phyloP scores from a whole-genome alignment of 2,113 vertebrate species.

The Syngnathus floridae region DNA sequence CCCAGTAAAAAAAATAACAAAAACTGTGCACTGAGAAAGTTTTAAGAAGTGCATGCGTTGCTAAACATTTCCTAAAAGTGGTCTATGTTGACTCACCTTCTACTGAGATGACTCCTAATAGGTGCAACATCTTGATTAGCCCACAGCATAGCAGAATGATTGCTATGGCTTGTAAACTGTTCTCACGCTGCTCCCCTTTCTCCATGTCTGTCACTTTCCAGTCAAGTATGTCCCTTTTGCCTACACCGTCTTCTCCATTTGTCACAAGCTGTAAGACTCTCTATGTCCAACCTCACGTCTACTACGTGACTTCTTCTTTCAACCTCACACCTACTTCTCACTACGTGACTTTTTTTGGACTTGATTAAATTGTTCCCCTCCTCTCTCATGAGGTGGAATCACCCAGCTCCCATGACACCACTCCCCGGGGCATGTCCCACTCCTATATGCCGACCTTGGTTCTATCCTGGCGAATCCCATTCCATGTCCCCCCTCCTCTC shows the following conservation, averaged over 20 bases:
- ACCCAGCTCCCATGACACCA: slow-evolving; percentile 37
- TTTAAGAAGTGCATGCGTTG: neutral
- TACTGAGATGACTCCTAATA: slow-evolving; percentile 82
- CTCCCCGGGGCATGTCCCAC: slow-evolving; percentile 39
- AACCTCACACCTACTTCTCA: neutral
- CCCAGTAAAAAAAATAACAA: neutral
- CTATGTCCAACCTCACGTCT: neutral
- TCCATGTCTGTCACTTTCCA: slow-evolving; percentile 37
- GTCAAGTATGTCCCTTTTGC: neutral
- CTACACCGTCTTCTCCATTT: neutral
- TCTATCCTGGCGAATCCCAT: slow-evolving; percentile 18
- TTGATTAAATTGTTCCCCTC: neutral
- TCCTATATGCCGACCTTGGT: slow-evolving; percentile 38
- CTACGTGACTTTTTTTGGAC: neutral
- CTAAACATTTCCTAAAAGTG: neutral
- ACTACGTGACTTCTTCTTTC: neutral
- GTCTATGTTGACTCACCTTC: slow-evolving; percentile 76
- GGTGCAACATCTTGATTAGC: slow-evolving; percentile 84
- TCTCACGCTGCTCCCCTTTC: slow-evolving; percentile 72
- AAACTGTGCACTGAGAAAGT: neutral
- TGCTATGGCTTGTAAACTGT: slow-evolving; percentile 78
- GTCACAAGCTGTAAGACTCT: too few species aligned
- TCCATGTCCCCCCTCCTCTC: neutral
- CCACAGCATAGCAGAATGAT: slow-evolving; percentile 82
- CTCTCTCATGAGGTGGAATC: neutral